These are phyloP conservation scores for Hoplodrina ambigua DNA, from an alignment of 2,888 invertebrate species.

Conservation along the genomic window DNA sequence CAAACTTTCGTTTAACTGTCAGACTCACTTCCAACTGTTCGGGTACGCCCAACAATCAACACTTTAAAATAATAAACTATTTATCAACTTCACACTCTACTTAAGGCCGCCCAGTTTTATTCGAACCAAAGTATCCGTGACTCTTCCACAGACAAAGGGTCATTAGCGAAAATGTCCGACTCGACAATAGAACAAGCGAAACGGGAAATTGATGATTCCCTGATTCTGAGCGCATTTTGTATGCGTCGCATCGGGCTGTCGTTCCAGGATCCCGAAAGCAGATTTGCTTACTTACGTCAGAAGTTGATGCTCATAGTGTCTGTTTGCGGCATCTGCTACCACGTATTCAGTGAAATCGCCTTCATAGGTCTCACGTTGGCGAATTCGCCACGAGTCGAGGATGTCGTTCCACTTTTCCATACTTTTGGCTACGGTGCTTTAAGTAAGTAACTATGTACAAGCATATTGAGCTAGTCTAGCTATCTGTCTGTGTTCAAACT, in stretches of 20 bases:
- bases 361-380: conserved; percentile 82
- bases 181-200: conserved; percentile 74
- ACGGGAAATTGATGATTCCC: conserved; percentile 80
- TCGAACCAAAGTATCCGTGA: conserved; percentile 60
- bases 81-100: conserved; percentile 67
- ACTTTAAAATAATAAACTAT: conserved; percentile 65
- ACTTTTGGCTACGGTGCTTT: conserved; percentile 86
- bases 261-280: conserved; percentile 72
- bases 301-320: conserved; percentile 77
- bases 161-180: conserved; percentile 73
- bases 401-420: conserved; percentile 86
- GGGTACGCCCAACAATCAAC: conserved; percentile 67
- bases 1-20: conserved; percentile 60
- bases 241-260: conserved; percentile 83
- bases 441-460: conserved; percentile 77
- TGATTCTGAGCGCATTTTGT: conserved; percentile 77
- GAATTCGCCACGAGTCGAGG: conserved; percentile 84
- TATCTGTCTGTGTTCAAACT: conserved; percentile 44
- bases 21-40: conserved; percentile 50
- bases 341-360: conserved; percentile 84
- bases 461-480: conserved; percentile 55
- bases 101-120: conserved; percentile 64
- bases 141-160: conserved; percentile 59
- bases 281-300: conserved; percentile 71
- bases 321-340: conserved; percentile 80